A percentile compares a stretch with the other conserved stretches of the same genome.
phyloP scores from a whole-genome alignment of 2,888 invertebrate species.

The Conops quadrifasciatus region DNA sequence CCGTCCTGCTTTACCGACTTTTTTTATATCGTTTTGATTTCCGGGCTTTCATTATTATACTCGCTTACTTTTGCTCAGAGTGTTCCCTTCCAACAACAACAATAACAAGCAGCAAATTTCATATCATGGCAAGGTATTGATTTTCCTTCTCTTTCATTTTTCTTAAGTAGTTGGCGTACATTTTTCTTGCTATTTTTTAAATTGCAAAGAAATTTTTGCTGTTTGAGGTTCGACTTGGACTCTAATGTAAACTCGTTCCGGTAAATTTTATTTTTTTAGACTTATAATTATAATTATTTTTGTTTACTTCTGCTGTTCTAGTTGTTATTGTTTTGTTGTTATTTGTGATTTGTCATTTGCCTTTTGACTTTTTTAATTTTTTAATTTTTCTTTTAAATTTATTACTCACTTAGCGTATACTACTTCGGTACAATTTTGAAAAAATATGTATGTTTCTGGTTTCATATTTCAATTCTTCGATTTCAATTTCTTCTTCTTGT shows the following conservation, averaged over 20 bases:
- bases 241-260: too few species aligned
- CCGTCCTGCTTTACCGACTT: background rate
- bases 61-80: background rate
- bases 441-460: constrained; percentile 30
- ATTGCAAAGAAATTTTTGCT: background rate
- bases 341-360: background rate
- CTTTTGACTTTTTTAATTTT: too few species aligned
- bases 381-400: background rate
- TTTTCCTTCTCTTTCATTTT: background rate
- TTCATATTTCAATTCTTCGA: constrained; percentile 4
- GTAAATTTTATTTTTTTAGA: constrained; percentile 12
- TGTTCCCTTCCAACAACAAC: too few species aligned
- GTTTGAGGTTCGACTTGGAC: too few species aligned
- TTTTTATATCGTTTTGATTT: constrained; percentile 15
- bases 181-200: background rate
- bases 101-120: background rate
- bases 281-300: constrained; percentile 16
- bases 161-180: constrained; percentile 9
- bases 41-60: constrained; percentile 10
- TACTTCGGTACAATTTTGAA: constrained; percentile 25
- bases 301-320: background rate
- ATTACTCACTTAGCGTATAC: constrained; percentile 23
- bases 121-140: background rate
- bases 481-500: background rate
- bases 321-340: background rate